A percentile compares a stretch with the other conserved stretches of the same genome.
These are phyloP conservation scores for Tuta absoluta DNA, from an alignment of 2,888 invertebrate genomes.

Conservation along the genomic window DNA sequence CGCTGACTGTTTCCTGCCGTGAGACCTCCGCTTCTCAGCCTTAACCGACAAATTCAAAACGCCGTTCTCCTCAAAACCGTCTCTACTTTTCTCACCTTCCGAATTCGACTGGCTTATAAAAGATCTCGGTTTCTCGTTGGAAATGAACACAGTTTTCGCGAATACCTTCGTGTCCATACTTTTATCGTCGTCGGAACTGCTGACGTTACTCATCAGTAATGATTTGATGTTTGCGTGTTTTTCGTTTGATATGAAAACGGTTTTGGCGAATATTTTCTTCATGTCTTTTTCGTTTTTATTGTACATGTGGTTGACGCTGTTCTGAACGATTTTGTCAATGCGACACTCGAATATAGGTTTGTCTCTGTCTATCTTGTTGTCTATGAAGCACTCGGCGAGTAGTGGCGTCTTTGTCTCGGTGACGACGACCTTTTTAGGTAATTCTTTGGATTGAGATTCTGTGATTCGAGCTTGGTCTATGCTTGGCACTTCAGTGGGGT, in stretches of 20 bases:
- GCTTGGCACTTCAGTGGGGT: slow-evolving; percentile 56
- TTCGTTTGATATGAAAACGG: slow-evolving; percentile 63
- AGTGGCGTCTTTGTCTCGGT: slow-evolving; percentile 45
- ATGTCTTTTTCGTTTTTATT: slow-evolving; percentile 48
- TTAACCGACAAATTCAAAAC: slow-evolving; percentile 71
- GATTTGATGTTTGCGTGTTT: slow-evolving; percentile 45
- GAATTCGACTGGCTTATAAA: slow-evolving; percentile 25
- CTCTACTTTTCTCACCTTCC: slow-evolving; percentile 28
- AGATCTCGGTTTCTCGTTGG: slow-evolving; percentile 48
- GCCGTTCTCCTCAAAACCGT: slow-evolving; percentile 39
- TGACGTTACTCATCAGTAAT: slow-evolving; percentile 39
- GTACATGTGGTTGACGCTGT: slow-evolving; percentile 71
- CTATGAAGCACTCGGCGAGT: slow-evolving; percentile 46
- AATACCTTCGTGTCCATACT: slow-evolving; percentile 47
- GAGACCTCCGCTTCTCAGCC: slow-evolving; percentile 61
- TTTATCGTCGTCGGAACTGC: slow-evolving; percentile 2
- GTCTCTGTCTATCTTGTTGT: slow-evolving; percentile 38
- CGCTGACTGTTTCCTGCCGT: slow-evolving; percentile 71
- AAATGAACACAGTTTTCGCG: slow-evolving; percentile 70
- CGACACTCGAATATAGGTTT: slow-evolving; percentile 65
- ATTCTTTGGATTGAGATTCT: slow-evolving; percentile 47
- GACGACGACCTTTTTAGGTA: slow-evolving; percentile 33
- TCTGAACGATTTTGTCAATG: slow-evolving; percentile 68
- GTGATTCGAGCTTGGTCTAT: slow-evolving; percentile 42
- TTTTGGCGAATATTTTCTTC: slow-evolving; percentile 67